Conservation (phyloP, 2,113 vertebrate species). For the Plestiodon gilberti region DNA sequence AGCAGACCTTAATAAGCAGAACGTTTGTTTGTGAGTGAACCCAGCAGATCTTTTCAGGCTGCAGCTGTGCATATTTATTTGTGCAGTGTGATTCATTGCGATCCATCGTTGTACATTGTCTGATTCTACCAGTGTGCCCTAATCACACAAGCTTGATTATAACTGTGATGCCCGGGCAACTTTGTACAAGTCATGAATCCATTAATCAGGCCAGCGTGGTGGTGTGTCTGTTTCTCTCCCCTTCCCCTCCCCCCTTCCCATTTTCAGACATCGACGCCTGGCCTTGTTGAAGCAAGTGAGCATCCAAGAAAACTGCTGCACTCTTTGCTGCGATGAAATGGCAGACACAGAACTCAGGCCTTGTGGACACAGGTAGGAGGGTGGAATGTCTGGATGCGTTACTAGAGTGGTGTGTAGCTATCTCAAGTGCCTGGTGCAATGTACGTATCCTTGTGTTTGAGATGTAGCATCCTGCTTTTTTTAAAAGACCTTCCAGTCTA, state of each 20-base stretch:
- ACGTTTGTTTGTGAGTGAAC: not conserved
- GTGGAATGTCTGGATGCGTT: not conserved
- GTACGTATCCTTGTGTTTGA: not conserved
- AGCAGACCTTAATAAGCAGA: not conserved
- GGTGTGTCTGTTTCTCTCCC: rapidly evolving
- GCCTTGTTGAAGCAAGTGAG: slow-evolving; percentile 97
- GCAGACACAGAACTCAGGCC: slow-evolving; percentile 97
- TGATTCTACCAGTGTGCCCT: not conserved
- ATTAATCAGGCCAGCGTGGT: rapidly evolving
- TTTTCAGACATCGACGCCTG: slow-evolving; percentile 89
- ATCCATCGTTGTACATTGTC: not conserved
- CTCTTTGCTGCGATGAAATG: slow-evolving; percentile 95
- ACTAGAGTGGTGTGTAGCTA: not conserved
- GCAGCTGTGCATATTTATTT: not conserved
- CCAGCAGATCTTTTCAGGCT: too few species aligned
- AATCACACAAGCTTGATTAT: not conserved
- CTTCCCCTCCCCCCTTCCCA: not conserved
- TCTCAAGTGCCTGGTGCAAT: not conserved
- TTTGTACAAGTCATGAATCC: too few species aligned
- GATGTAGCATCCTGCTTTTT: not conserved
- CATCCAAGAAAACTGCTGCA: slow-evolving; percentile 98
- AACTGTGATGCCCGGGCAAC: not conserved
- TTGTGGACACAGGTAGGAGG: slow-evolving; percentile 91
- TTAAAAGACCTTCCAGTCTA: not conserved
- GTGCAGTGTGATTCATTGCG: not conserved